These are phyloP conservation scores for Merodon equestris DNA, from an alignment of 2,888 invertebrate genomes.

Conservation along the genomic window DNA sequence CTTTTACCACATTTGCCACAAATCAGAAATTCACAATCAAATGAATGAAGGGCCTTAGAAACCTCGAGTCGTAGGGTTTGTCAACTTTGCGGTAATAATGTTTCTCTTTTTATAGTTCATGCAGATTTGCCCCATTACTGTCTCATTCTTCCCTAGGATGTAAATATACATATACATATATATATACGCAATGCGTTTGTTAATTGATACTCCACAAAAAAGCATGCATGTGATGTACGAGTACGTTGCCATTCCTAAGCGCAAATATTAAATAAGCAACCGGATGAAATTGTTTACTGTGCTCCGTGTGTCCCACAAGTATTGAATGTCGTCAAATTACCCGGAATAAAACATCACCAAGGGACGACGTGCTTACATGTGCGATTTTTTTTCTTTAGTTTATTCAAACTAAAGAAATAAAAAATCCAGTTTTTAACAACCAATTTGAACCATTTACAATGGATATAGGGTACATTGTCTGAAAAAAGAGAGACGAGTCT, in stretches of 20 bases:
- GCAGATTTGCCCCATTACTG: constrained; percentile 33
- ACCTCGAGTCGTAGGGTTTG: constrained; percentile 18
- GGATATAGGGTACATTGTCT: too few relatives aligned
- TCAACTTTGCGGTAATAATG: too few relatives aligned
- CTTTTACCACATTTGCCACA: constrained; percentile 60
- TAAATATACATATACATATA: constrained; percentile 19
- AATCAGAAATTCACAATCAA: constrained; percentile 50
- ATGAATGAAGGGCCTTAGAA: constrained; percentile 28
- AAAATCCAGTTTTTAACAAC: too few relatives aligned
- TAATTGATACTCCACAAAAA: background rate
- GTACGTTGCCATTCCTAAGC: constrained; percentile 40
- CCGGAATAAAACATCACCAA: constrained; percentile 36
- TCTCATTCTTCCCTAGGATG: constrained; percentile 15
- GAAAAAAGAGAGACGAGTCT: too few relatives aligned
- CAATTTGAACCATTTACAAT: too few relatives aligned
- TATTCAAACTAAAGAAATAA: too few relatives aligned
- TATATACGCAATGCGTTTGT: too few relatives aligned
- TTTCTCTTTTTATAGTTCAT: too few relatives aligned
- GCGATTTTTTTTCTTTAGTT: too few relatives aligned
- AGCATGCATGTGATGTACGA: constrained; percentile 15
- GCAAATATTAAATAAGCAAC: constrained; percentile 56
- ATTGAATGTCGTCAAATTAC: constrained; percentile 64
- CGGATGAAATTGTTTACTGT: constrained; percentile 61
- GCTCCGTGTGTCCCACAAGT: constrained; percentile 62
- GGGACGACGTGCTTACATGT: constrained; percentile 16